Evolutionary conservation across 2,888 invertebrate species (phyloP), one percentile per base, ranked within the genome.

Genomic region (Strigamia maritima): DNA sequence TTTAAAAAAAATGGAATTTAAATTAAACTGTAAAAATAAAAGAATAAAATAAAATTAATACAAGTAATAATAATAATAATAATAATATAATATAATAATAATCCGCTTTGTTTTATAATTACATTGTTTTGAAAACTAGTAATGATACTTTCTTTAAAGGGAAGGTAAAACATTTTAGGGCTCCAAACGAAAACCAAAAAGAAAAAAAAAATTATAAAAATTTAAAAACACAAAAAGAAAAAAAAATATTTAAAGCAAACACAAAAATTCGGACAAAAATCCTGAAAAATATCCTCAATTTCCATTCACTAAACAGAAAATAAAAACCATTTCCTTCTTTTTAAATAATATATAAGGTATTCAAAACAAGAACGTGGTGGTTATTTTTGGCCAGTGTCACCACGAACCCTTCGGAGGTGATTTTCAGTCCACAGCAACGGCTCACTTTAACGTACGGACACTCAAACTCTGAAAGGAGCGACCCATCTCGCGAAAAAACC

Each of bases 391-490:
- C 97, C 88, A 98, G 89, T 82, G 97, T 95, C 83, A 95, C 94
- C 84, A 97, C 94, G 87, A 95, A 96, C 83, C 97, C 97, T 87
- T 97, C 97, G 24, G 95, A 94, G 80, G 97, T 97, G 85, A 98
- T 96, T 89, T 97, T 97, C 85, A 98, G 89, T 82, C 97, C 97
- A 87, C 97, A 98, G 90, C 97, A 98, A 85, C 97, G 94, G 82
- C 97, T 97, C 85, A 97, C 97, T 92, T 98, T 97, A 81, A 97
- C 96, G 86, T 97, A 95, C 78, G 97, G 97, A 87, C 97, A 98
- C 87, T 97, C 97, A 86, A 97, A 97, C 87, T 97, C 97, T 0
- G 94, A 93, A 85, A 94, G 91, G 79, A 94, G 89, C 79, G 90
- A 90, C 78, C 96, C 97, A 84, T 95, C 94, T 78, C 94, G 90